phyloP scores from a whole-genome alignment of 2,113 vertebrate genomes.

The Suricata suricatta region DNA sequence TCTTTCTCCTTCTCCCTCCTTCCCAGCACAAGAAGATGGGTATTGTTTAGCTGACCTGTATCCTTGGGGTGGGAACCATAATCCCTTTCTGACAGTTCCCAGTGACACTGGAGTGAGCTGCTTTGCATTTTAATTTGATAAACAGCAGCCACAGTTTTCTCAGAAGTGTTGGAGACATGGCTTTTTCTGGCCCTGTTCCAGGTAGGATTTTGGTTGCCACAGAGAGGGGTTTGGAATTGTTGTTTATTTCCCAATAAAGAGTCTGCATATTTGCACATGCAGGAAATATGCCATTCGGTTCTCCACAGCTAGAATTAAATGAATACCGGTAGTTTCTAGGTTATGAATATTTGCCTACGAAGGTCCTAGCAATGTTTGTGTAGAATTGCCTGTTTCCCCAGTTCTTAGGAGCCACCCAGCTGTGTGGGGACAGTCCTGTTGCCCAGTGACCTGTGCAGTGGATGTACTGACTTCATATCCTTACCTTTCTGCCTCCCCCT shows the following conservation, averaged over 20 bases:
- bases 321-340: not conserved
- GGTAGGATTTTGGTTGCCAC: slow-evolving; percentile 57
- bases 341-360: not conserved
- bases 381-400: not conserved
- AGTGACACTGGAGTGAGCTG: slow-evolving; percentile 58
- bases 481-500: not conserved
- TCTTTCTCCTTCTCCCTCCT: slow-evolving; percentile 73
- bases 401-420: not conserved
- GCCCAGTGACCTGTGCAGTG: not conserved
- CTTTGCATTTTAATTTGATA: slow-evolving; percentile 72
- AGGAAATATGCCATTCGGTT: slow-evolving; percentile 25
- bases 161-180: slow-evolving; percentile 28
- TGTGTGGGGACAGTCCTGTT: not conserved
- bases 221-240: slow-evolving; percentile 43
- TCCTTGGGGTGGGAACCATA: slow-evolving; percentile 53
- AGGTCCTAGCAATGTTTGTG: not conserved
- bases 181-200: slow-evolving; percentile 76
- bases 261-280: slow-evolving; percentile 43
- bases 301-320: slow-evolving; percentile 48
- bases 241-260: slow-evolving; percentile 68
- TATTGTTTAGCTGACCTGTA: slow-evolving; percentile 79
- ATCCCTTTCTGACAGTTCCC: slow-evolving; percentile 62
- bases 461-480: not conserved
- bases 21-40: slow-evolving; percentile 28
- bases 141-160: slow-evolving; percentile 42